Base-by-base conservation (phyloP, 1,140 invertebrate genomes). In the Ceratoteleas bidentatus region DNA sequence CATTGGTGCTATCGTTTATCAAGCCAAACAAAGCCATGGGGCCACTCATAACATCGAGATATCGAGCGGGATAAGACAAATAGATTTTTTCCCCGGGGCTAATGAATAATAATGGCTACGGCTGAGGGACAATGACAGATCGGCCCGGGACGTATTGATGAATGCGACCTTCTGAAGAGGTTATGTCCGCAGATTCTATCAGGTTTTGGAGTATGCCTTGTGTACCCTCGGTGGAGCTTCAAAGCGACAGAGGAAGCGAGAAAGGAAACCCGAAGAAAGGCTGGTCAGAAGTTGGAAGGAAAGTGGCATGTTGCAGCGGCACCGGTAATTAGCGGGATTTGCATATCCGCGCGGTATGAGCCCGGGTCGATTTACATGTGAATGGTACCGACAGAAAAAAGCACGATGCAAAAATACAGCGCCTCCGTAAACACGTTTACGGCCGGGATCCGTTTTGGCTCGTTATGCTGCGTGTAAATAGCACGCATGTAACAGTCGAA, bases 291-390 rank as follows among this genome's bases (percentile, higher is more conserved):
- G 50, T 38, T 49, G 49, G 49, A 75, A 68, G 66, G 72, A 85
- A 78, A 80, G 84, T 78, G 66, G 32, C 66, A 79, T 76, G 88
- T 88, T 86, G 84, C 62, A 77, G 68, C 77, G 82, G 84, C 85
- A 88, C 85, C 84, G 86, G 87, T 88, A 90, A 90, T 90, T 90
- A 90, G 89, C 80, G 84, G 84, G 83, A 90, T 90, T 90, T 90
- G 89, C 89, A 90, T 90, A 90, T 89, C 87, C 87, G 81, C 56
- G 72, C 52, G 57, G 69, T 58, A 82, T 73, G 69, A 66, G 73
- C 81, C 33, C 79, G 60, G 43, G 50, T 34, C 84, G 77, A 90
- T 90, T 90, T 90, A 86, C 89, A 90, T 90, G 85, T 85, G 87
- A 90, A 90, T 90, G 70, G 84, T 70, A 70, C 68, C 50, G 64